These are phyloP conservation scores for Drosophila grimshawi DNA, from an alignment of 1,140 invertebrate species.

Conservation along the genomic window DNA sequence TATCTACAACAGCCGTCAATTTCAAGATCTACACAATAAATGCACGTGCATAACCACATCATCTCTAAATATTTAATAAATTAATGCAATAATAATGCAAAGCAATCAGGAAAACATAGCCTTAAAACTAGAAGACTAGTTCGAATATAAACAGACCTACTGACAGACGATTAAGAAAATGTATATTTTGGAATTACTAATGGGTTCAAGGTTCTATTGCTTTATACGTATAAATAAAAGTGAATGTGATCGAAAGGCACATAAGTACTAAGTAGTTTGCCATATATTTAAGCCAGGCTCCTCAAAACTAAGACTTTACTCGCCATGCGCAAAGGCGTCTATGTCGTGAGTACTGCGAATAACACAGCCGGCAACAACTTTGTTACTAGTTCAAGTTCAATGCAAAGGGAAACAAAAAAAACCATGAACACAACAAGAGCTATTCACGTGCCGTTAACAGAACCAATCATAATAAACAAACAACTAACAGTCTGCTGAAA, in stretches of 20 bases:
- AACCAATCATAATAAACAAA: neutral
- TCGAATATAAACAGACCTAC: neutral
- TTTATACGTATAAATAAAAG: too few species aligned
- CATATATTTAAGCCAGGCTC: too few species aligned
- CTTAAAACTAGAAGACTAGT: neutral
- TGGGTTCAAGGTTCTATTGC: too few species aligned
- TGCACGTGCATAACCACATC: neutral
- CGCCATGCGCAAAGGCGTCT: too few species aligned
- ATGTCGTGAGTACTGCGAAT: neutral
- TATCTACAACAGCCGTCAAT: neutral
- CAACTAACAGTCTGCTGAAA: neutral
- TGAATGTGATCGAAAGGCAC: too few species aligned
- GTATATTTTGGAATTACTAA: too few species aligned
- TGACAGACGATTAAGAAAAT: neutral
- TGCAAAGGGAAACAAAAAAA: neutral
- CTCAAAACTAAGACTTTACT: too few species aligned
- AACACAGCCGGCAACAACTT: conserved; percentile 8
- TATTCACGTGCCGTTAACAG: conserved; percentile 3
- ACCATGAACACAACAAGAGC: too few species aligned
- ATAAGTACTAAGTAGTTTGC: too few species aligned
- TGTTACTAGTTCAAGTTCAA: conserved; percentile 67
- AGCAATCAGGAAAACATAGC: neutral
- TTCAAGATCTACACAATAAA: neutral
- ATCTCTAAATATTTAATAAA: neutral
- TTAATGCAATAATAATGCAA: neutral